Conservation (phyloP, 2,797 vertebrate species). For the Sebastes matsubarae region DNA sequence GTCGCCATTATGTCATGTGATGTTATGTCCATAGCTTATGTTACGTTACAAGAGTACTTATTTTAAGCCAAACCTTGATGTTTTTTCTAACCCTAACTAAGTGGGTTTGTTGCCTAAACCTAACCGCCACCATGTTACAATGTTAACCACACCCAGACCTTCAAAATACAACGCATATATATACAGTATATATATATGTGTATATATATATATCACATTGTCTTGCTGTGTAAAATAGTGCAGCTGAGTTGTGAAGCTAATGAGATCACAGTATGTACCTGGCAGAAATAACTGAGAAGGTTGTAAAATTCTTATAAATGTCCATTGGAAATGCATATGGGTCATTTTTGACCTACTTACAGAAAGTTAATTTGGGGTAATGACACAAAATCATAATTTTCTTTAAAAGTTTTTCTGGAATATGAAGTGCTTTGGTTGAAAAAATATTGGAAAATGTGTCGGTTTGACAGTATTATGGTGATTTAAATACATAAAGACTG, state of each 20-base stretch:
- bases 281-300: neutral
- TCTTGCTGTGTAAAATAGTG: neutral
- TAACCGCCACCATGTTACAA: rapidly evolving
- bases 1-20: too few relatives aligned
- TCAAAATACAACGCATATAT: rapidly evolving
- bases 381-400: neutral
- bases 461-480: neutral
- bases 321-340: neutral
- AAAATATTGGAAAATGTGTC: neutral
- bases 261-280: neutral
- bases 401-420: neutral
- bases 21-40: too few relatives aligned
- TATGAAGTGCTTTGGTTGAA: rapidly evolving
- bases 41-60: too few relatives aligned
- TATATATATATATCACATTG: too few relatives aligned
- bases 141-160: too few relatives aligned
- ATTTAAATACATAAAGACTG: neutral
- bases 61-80: too few relatives aligned
- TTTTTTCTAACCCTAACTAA: too few relatives aligned
- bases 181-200: rapidly evolving
- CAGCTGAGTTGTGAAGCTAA: neutral
- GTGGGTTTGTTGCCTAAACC: too few relatives aligned
- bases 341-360: neutral
- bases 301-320: too few relatives aligned
- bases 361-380: neutral